These are phyloP conservation scores for Apteryx mantelli DNA, from an alignment of 2,113 vertebrate species.

Conservation along the genomic window DNA sequence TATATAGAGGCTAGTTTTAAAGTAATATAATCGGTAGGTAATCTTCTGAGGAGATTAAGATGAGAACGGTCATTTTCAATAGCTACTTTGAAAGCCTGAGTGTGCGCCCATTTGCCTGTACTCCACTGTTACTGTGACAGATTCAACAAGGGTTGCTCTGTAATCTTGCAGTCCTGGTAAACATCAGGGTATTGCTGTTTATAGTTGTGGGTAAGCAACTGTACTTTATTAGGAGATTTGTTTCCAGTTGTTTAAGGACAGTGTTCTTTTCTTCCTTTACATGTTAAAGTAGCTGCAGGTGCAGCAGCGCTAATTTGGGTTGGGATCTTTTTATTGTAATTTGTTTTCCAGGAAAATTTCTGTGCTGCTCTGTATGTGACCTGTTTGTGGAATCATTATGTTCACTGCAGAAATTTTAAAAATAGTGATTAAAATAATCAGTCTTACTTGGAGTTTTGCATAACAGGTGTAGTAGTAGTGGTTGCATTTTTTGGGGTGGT, in stretches of 20 bases:
- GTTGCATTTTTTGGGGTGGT: fast-evolving
- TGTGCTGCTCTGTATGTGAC: neutral
- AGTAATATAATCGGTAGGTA: conserved; percentile 3
- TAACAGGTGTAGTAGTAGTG: neutral
- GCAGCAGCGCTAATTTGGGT: neutral
- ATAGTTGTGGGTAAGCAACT: neutral
- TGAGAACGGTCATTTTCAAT: neutral
- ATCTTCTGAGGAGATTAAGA: conserved; percentile 9
- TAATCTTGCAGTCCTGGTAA: neutral
- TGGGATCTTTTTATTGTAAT: neutral
- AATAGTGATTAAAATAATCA: neutral
- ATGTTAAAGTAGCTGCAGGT: neutral
- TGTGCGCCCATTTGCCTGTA: neutral
- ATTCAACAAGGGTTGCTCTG: neutral
- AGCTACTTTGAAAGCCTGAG: neutral
- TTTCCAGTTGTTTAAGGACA: neutral
- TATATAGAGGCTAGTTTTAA: neutral
- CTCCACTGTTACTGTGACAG: neutral
- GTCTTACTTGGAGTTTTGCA: neutral
- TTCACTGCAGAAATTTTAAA: neutral
- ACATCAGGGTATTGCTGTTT: neutral
- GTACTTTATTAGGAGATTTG: neutral
- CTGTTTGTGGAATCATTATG: neutral
- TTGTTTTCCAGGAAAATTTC: neutral
- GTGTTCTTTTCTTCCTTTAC: neutral